These are phyloP conservation scores for Choreutis nemorana DNA, from an alignment of 2,888 invertebrate species.

Conservation along the genomic window DNA sequence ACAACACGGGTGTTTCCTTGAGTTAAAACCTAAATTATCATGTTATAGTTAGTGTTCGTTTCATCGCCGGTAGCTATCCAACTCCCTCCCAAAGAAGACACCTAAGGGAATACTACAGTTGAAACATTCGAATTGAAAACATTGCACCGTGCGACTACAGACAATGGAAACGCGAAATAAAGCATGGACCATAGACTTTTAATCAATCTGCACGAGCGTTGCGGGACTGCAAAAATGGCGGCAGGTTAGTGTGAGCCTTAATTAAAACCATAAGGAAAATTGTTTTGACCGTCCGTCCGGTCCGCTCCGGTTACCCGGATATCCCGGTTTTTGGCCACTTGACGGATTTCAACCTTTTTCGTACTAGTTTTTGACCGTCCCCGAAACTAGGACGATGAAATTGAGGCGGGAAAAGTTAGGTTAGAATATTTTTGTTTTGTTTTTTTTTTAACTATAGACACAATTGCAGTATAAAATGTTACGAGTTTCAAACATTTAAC, in stretches of 20 bases:
- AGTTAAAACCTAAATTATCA: too few relatives aligned
- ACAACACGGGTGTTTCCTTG: too few relatives aligned
- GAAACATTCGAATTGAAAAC: not conserved
- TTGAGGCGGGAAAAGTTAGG: too few relatives aligned
- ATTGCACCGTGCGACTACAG: constrained; percentile 10
- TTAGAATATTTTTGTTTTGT: too few relatives aligned
- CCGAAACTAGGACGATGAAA: not conserved
- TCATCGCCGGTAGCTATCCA: too few relatives aligned
- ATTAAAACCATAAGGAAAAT: constrained; percentile 69
- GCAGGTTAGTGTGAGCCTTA: constrained; percentile 50
- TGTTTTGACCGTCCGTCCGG: constrained; percentile 28
- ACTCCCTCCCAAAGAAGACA: too few relatives aligned
- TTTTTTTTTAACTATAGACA: too few relatives aligned
- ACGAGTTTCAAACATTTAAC: not conserved
- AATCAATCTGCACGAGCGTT: constrained; percentile 64
- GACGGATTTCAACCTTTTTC: not conserved
- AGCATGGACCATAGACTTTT: constrained; percentile 66
- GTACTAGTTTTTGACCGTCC: not conserved
- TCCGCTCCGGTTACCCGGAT: constrained; percentile 20
- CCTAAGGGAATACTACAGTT: too few relatives aligned
- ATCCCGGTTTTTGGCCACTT: constrained; percentile 15
- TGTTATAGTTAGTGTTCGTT: too few relatives aligned
- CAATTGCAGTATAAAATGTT: not conserved
- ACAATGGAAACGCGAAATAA: constrained; percentile 41
- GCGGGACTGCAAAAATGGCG: constrained; percentile 61